Base-by-base conservation (phyloP, 2,888 invertebrate genomes). In the Amphipyra tragopoginis region DNA sequence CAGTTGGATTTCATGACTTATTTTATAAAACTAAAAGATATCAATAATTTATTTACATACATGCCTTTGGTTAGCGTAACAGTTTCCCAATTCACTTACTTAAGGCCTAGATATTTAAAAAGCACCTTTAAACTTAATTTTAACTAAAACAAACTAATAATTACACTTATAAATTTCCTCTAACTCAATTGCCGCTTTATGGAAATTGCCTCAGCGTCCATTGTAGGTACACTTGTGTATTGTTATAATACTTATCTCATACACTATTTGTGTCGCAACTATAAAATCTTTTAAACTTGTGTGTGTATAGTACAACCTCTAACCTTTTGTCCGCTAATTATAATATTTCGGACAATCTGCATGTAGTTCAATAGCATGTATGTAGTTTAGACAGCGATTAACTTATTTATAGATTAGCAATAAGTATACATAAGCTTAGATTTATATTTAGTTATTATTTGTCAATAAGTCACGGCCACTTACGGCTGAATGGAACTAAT, bases 281-380 rank as follows among this genome's bases (percentile, higher is more conserved):
- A 52, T 62, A 62, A 62, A 62, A 40, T 14, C 29, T 42, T 10
- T 13, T 15, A 72, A 62, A 48, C 13, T 21, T 79, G 72, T 77
- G 81, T 51, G 51, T 75, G 83, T 69, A 43, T 52, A 49, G 5
- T 81, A 87, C 88, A 87, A 85, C 92, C 91, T 91, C 91, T 92
- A 90, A 91, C 92, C 92, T 91, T 91, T 92, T 91, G 89, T 87
- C 80, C 78, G 78, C 76, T 79, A 54, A 60, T 59, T 54, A 14
- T 53, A 67, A 36, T 72, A 66, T 67, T 61, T 70, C 65, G 74
- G 77, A 79, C 70, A 61, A 61, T 59, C 13, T 69, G 75, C 69
- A 65, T 77, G 75, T 57, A 70, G 75, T 13, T 52, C 51, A 21
- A 39, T 56, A 67, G 77, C 71, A 73, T 79, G 77, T 63, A 56